Evolutionary conservation across 1,140 invertebrate species (phyloP).

Genomic region (Leptonema lineaticorne): DNA sequence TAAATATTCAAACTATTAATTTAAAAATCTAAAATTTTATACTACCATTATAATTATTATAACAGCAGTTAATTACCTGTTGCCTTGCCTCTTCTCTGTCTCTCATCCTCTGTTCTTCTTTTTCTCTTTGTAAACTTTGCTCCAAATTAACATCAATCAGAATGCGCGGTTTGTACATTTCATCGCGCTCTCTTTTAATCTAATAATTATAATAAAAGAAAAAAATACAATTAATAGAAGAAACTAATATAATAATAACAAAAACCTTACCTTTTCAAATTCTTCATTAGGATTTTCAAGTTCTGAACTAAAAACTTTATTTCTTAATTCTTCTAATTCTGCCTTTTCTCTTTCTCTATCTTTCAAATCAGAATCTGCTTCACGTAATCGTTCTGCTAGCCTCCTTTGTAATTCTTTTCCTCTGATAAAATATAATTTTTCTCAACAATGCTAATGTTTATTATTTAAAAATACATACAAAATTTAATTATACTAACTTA

Average conservation of each 20-base stretch:
- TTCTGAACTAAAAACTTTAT: slow-evolving; percentile 71
- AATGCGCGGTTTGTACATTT: slow-evolving; percentile 79
- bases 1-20: neutral
- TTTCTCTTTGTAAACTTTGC: slow-evolving; percentile 56
- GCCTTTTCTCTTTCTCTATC: slow-evolving; percentile 89
- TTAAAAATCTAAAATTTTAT: neutral
- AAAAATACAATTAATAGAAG: neutral
- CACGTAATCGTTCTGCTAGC: slow-evolving; percentile 86
- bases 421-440: slow-evolving; percentile 52
- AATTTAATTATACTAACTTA: slow-evolving; percentile 61
- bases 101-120: slow-evolving; percentile 57
- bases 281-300: slow-evolving; percentile 75
- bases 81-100: slow-evolving; percentile 55
- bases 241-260: slow-evolving; percentile 4
- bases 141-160: slow-evolving; percentile 68
- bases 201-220: slow-evolving; percentile 42
- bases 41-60: neutral
- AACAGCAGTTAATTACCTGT: slow-evolving; percentile 41
- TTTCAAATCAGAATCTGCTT: slow-evolving; percentile 86
- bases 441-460: neutral
- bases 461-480: neutral
- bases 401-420: slow-evolving; percentile 86
- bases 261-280: slow-evolving; percentile 58
- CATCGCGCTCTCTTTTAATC: slow-evolving; percentile 74
- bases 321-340: slow-evolving; percentile 87